A percentile compares a stretch with the other conserved stretches of the same genome.
Conservation (phyloP, 2,888 invertebrate species). For the Aethes cnicana region DNA sequence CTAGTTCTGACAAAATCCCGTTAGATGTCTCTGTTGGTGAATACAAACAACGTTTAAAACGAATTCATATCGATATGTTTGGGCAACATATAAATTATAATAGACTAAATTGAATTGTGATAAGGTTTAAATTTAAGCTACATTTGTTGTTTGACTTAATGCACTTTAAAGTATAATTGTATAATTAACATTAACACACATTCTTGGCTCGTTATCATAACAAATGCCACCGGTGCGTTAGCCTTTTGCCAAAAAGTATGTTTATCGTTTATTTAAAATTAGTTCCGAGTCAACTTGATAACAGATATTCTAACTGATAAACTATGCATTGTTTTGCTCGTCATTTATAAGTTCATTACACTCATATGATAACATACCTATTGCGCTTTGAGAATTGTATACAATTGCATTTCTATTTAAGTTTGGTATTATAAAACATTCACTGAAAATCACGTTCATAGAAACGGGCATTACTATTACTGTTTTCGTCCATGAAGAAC, state of each 20-base stretch:
- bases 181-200: constrained; percentile 45
- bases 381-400: too few species aligned
- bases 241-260: constrained; percentile 33
- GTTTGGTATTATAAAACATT: too few species aligned
- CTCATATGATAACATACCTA: too few species aligned
- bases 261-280: constrained; percentile 19
- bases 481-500: too few species aligned
- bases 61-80: background rate
- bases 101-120: background rate
- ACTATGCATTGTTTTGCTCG: background rate
- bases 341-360: background rate
- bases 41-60: constrained; percentile 1
- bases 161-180: constrained; percentile 35
- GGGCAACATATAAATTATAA: background rate
- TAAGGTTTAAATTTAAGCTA: background rate
- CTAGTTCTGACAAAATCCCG: background rate
- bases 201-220: constrained; percentile 42
- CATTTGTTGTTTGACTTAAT: background rate
- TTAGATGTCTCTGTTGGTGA: constrained; percentile 6
- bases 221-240: constrained; percentile 42
- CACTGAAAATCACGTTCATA: too few species aligned
- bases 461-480: too few species aligned
- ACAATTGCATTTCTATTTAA: too few species aligned
- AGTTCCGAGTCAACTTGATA: background rate
- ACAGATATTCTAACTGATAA: constrained; percentile 11